Evolutionary conservation across 2,888 invertebrate species (phyloP), one percentile per base, ranked within the genome.

Genomic region (Osmoderma eremita): DNA sequence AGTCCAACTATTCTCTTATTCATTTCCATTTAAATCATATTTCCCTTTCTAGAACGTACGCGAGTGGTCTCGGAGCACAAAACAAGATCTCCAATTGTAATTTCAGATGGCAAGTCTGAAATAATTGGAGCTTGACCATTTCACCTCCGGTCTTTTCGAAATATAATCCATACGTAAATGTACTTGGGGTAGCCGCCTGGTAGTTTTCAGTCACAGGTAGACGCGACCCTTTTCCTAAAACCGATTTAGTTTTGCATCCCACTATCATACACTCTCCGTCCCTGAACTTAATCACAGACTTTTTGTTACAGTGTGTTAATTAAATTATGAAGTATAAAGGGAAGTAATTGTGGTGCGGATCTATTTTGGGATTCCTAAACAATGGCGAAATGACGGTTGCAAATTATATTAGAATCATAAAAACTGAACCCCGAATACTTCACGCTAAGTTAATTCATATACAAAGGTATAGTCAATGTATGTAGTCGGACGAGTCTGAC

Each of bases 71-170:
- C 45, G 30, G 17, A 61, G 45, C 20, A 48, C 58, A 30, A 61
- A 61, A 45, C 45, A 61, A n/a, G 30, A 24, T 18, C 53, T 17
- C 17, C 41, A 61, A 61, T 45, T 61, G 58, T 61, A 61, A 61
- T 61, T 61, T 61, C 58, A 61, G 20, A 48, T 10, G 38, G 38
- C 58, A 45, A 45, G 58, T 61, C 58, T 45, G 45, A 30, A 61
- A 61, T 61, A 61, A 61, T 61, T 61, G 58, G 58, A 36, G 58
- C 58, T 61, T 61, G 58, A 17, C 58, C 58, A 61, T 61, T 61
- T 61, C 42, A 61, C 45, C 45, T 61, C 58, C 58, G 45, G 58
- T 61, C 58, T 61, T 61, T 61, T 45, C 58, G 45, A 45, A 61
- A 61, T 45, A 45, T 61, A 61, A 61, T 61, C 58, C 58, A 61